These are phyloP conservation scores for Osmoderma eremita DNA, from an alignment of 2,888 invertebrate genomes.

Conservation along the genomic window DNA sequence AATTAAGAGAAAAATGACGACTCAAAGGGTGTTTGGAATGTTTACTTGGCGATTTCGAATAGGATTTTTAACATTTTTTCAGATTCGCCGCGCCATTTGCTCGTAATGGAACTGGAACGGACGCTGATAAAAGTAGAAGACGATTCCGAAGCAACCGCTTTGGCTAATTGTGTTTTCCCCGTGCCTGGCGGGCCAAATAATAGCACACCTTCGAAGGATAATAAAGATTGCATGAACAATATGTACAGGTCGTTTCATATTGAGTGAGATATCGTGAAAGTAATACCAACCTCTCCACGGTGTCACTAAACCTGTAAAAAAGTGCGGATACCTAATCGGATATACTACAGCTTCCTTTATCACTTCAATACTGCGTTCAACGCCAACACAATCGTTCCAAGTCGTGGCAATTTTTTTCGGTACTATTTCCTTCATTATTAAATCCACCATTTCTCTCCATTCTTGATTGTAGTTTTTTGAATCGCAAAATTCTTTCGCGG, in stretches of 20 bases:
- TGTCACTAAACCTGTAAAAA: constrained; percentile 74
- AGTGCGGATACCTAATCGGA: constrained; percentile 77
- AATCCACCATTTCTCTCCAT: constrained; percentile 72
- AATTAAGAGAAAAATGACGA: background rate
- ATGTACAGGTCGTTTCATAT: background rate
- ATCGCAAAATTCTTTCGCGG: constrained; percentile 51
- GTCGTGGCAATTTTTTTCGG: constrained; percentile 61
- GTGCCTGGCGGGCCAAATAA: constrained; percentile 82
- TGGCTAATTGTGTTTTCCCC: constrained; percentile 90
- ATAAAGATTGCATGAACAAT: background rate
- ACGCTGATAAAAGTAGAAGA: constrained; percentile 88
- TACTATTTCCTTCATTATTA: constrained; percentile 71
- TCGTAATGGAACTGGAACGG: constrained; percentile 87
- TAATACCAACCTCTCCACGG: constrained; percentile 84
- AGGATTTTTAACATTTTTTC: constrained; percentile 91
- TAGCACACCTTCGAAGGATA: constrained; percentile 57
- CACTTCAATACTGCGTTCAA: constrained; percentile 77
- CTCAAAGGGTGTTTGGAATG: background rate
- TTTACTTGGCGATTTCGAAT: constrained; percentile 84
- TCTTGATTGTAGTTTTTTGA: constrained; percentile 65
- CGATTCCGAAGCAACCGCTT: constrained; percentile 86
- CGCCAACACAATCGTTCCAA: constrained; percentile 86
- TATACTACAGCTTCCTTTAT: constrained; percentile 89
- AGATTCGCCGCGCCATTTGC: constrained; percentile 96
- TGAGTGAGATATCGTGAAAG: background rate